Evolutionary conservation across 2,113 vertebrate genomes (phyloP), one percentile per base, ranked within the genome.

Genomic region (Halcyon senegalensis): DNA sequence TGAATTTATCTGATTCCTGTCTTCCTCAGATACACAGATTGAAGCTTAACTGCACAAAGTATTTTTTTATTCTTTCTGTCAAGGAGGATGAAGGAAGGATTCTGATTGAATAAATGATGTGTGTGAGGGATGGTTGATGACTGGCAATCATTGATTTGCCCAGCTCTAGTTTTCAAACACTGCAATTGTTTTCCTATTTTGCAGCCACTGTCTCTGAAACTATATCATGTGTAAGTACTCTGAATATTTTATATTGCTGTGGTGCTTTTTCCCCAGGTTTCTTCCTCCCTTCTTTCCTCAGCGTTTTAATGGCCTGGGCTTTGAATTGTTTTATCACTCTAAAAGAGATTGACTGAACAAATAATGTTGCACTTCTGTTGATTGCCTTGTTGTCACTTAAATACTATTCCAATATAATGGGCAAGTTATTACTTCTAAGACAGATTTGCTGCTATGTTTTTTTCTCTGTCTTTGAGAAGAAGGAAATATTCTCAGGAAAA

Each of bases 161-260:
- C 77, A 69, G 73, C 69, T 96, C 75, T 82, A 41, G 80, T 93
- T 95, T 94, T 87, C 92, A 96, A 93, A 94, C 90, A 69, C 73
- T 89, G 73, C 90, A 94, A 85, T 97, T 95, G 87, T 82, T 83
- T 96, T 96, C 94, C 95, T 96, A 89, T 96, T 96, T 96, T 84
- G 94, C 4, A 46, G 80, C 56, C 75, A 76, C 50, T 70, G 30
- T 75, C 67, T 78, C 93, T 97, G 90, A 93, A 94, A 84, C 83
- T 60, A 10, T 93, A 84, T 94, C 91, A 84, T 93, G 33, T 83
- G 87, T 87, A 73, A 96, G 88, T 93, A 91, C 88, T 90, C 91
- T 76, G 83, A 95, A 95, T 97, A 97, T 91, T 92, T 87, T 90
- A 87, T 77, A 90, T 59, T 81, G 58, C 80, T 0, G 2, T 58